Evolutionary conservation across 2,113 vertebrate genomes (phyloP), one percentile per base, ranked within the genome.

Genomic region (Sebastes fasciatus): DNA sequence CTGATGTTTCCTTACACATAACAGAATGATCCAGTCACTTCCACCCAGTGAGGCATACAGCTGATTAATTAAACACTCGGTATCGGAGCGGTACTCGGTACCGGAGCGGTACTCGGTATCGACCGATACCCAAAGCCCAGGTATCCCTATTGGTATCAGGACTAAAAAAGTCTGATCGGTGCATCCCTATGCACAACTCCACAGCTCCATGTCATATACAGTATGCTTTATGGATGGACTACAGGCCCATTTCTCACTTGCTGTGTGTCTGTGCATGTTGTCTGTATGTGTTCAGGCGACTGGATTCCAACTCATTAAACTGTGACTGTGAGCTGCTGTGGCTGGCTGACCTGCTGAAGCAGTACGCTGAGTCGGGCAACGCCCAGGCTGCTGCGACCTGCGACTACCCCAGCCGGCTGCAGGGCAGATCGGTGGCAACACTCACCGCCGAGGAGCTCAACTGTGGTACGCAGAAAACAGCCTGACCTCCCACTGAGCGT

Each of bases 281-380:
- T 90, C 23, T 81, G 23, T 34, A 34, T 90, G 81, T 79, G 6
- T 81, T 11, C 92, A 99, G 98, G 90, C 97, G 98, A 4, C 93
- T 99, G 92, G 98, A 99, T 89, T 99, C 98, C 0, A 99, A 99
- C 0, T 91, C 97, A 0, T 96, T 99, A 16, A 97, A 95, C 94
- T 99, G 98, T 40, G 97, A 99, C 96, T 99, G 98, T 68, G 98
- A 97, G 72, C 97, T 98, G 85, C 95, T 99, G 54, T 99, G 98
- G 98, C 88, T 99, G 92, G 97, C 98, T 0, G 98, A 99, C 82
- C 93, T 99, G 85, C 88, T 99, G 83, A 98, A 97, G 88, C 95
- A 96, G 0, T 99, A 99, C 0, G 97, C 97, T 0, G 96, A 97
- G 90, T 99, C 97, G 0, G 98, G 98, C 6, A 98, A 98, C 0